Conservation (phyloP, 2,888 invertebrate genomes). For the Galeruca laticollis region DNA sequence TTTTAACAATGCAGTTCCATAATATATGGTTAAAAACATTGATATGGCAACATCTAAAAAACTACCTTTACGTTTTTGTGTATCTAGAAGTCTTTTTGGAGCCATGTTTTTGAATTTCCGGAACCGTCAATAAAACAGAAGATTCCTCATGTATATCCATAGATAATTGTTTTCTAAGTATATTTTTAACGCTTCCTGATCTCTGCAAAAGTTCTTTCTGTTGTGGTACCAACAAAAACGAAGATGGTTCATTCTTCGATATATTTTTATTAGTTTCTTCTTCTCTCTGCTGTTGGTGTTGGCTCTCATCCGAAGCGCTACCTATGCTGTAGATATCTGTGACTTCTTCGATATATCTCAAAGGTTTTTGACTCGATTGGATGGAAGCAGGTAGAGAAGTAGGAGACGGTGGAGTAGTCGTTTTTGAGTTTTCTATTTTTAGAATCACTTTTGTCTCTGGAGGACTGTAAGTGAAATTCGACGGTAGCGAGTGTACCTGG, state of each 20-base stretch:
- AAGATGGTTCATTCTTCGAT: constrained; percentile 41
- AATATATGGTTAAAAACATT: too few species aligned
- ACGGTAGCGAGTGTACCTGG: constrained; percentile 82
- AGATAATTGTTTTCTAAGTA: constrained; percentile 70
- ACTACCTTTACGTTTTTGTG: constrained; percentile 19
- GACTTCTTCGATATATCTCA: constrained; percentile 55
- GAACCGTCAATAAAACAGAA: constrained; percentile 62
- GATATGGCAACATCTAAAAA: too few species aligned
- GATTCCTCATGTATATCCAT: constrained; percentile 70
- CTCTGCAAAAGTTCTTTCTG: constrained; percentile 62
- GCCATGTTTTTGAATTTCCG: constrained; percentile 49
- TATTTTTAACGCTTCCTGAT: constrained; percentile 70
- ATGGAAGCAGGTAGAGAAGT: constrained; percentile 57
- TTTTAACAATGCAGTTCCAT: too few species aligned
- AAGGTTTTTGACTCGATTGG: constrained; percentile 57
- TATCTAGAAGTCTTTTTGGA: constrained; percentile 12
- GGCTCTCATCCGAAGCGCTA: constrained; percentile 55
- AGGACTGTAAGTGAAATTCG: constrained; percentile 87
- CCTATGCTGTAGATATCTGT: constrained; percentile 65
- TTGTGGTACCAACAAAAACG: constrained; percentile 56
- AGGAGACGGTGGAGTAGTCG: constrained; percentile 41
- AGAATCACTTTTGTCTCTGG: constrained; percentile 67
- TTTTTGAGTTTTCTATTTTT: constrained; percentile 58
- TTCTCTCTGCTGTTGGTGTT: constrained; percentile 34
- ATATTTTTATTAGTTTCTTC: constrained; percentile 56